These are phyloP conservation scores for Capreolus pygargus DNA, from an alignment of 2,113 vertebrate species.

Conservation along the genomic window DNA sequence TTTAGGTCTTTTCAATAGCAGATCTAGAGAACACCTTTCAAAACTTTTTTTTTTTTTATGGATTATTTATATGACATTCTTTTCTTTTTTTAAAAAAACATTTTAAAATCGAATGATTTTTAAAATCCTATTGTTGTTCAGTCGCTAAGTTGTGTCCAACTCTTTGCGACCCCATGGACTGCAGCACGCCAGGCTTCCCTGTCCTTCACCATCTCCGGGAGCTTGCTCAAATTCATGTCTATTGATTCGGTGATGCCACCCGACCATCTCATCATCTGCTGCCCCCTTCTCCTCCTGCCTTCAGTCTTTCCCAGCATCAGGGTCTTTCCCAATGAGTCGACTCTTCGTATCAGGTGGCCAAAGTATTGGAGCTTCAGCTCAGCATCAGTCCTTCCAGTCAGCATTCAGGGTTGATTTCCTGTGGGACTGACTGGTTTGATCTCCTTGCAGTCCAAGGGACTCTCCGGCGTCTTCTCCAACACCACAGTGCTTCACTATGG, in stretches of 20 bases:
- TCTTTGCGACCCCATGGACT: not conserved
- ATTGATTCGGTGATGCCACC: not conserved
- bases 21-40: not conserved
- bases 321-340: not conserved
- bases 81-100: not conserved
- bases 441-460: not conserved
- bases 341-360: not conserved
- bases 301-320: not conserved
- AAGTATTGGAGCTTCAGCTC: not conserved
- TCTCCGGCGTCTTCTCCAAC: not conserved
- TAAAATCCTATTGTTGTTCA: not conserved
- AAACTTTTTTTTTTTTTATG: accelerated
- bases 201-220: not conserved
- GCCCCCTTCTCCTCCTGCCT: not conserved
- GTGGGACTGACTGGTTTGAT: not conserved
- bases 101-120: not conserved
- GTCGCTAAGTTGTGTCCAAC: accelerated
- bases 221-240: not conserved
- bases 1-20: not conserved
- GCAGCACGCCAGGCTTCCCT: not conserved
- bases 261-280: not conserved
- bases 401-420: not conserved
- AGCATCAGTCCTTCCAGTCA: not conserved
- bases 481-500: not conserved
- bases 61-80: not conserved